Conservation (phyloP, 1,140 invertebrate species). For the Calephelis nemesis region DNA sequence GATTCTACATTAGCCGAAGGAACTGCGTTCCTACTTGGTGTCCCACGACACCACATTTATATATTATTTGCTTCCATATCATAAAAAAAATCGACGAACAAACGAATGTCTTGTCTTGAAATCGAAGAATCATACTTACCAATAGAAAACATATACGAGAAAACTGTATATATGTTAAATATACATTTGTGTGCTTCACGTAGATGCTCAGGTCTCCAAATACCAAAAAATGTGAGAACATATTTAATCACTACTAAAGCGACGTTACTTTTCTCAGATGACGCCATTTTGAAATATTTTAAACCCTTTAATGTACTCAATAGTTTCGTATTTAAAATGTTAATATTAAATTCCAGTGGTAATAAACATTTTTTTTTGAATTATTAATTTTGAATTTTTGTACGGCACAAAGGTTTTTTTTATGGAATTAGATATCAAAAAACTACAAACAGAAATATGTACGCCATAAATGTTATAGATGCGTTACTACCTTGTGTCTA, state of each 20-base stretch:
- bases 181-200: conserved; percentile 8
- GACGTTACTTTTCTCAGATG: conserved; percentile 5
- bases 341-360: neutral
- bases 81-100: no score
- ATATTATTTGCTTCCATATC: no score
- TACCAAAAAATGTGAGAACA: conserved; percentile 25
- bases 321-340: neutral
- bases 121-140: conserved; percentile 25
- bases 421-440: no score
- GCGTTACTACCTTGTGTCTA: no score
- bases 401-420: no score
- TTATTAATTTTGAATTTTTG: no score
- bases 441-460: no score
- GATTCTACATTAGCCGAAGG: no score
- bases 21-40: no score
- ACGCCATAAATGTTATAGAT: no score
- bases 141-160: conserved; percentile 29
- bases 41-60: no score
- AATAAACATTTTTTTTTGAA: neutral
- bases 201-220: conserved; percentile 28
- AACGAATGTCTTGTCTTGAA: no score
- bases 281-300: neutral
- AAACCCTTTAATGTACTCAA: neutral
- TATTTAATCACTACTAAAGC: conserved; percentile 23
- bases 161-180: conserved; percentile 27